Base-by-base conservation (phyloP, 1,140 invertebrate genomes). In the Branchinecta lynchi region DNA sequence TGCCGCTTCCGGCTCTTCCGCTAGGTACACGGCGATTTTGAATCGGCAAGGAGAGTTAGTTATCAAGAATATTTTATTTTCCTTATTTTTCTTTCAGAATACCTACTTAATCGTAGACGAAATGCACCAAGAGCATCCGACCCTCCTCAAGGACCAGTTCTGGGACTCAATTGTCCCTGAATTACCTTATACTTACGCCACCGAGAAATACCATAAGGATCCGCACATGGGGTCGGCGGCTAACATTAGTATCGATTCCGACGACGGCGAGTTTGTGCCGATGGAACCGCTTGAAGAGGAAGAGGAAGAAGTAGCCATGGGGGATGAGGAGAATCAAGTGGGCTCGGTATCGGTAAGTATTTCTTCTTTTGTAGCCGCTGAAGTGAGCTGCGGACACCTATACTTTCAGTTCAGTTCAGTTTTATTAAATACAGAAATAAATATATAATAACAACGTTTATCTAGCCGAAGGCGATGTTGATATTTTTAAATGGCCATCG, bases 21-120 rank as follows among this genome's bases (percentile, higher is more conserved):
- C n/a, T n/a, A n/a, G n/a, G n/a, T n/a, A n/a, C n/a, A n/a, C n/a
- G n/a, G n/a, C n/a, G n/a, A n/a, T n/a, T n/a, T n/a, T n/a, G n/a
- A n/a, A n/a, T n/a, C n/a, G n/a, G n/a, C n/a, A n/a, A n/a, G n/a
- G n/a, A n/a, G n/a, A n/a, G n/a, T n/a, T n/a, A n/a, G n/a, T n/a
- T n/a, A n/a, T n/a, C n/a, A n/a, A n/a, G n/a, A n/a, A n/a, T n/a
- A n/a, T n/a, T n/a, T n/a, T n/a, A n/a, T n/a, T n/a, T n/a, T n/a
- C n/a, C 32, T 32, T 5, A 32, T 5, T 32, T 68, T 46, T 70
- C 43, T 32, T 20, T 43, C 70, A 76, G 75, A 74, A 77, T 7
- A 77, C 77, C 9, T 79, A 78, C 73, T 70, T 79, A 43, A 79
- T 81, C 66, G 79, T 81, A 15, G 79, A 81, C 72, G 79, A 80